A percentile compares a stretch with the other conserved stretches of the same genome.
Conservation (phyloP, 2,113 vertebrate genomes). For the Vireo altiloquus region DNA sequence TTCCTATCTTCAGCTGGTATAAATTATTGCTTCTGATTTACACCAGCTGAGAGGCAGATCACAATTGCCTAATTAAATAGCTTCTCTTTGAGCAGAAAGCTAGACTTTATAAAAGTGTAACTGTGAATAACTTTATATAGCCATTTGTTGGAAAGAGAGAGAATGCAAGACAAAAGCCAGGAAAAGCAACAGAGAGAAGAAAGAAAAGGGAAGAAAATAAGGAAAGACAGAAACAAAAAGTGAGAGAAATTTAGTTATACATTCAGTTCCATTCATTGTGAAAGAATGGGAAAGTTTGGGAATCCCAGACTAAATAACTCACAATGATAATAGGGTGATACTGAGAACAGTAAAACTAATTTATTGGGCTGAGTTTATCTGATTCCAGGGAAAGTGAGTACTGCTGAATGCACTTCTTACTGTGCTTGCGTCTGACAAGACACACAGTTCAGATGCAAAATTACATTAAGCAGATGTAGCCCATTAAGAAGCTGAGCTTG, state of each 20-base stretch:
- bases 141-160: neutral
- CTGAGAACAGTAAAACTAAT: neutral
- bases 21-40: slow-evolving; percentile 44
- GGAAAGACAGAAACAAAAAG: neutral
- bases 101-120: neutral
- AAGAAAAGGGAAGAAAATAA: neutral
- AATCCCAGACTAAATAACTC: slow-evolving; percentile 44
- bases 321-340: slow-evolving; percentile 26
- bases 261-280: neutral
- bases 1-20: neutral
- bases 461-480: slow-evolving; percentile 64
- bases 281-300: neutral
- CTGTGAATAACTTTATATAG: neutral
- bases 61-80: slow-evolving; percentile 13
- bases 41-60: slow-evolving; percentile 20
- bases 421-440: slow-evolving; percentile 12
- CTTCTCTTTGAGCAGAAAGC: neutral
- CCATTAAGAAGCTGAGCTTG: slow-evolving; percentile 56
- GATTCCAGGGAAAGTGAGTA: slow-evolving; percentile 43
- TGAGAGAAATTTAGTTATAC: neutral
- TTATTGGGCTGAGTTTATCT: slow-evolving; percentile 57
- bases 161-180: neutral
- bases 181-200: neutral
- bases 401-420: slow-evolving; percentile 10
- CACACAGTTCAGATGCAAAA: neutral